Evolutionary conservation across 2,113 vertebrate species (phyloP).

Genomic region (Tragelaphus strepsiceros): DNA sequence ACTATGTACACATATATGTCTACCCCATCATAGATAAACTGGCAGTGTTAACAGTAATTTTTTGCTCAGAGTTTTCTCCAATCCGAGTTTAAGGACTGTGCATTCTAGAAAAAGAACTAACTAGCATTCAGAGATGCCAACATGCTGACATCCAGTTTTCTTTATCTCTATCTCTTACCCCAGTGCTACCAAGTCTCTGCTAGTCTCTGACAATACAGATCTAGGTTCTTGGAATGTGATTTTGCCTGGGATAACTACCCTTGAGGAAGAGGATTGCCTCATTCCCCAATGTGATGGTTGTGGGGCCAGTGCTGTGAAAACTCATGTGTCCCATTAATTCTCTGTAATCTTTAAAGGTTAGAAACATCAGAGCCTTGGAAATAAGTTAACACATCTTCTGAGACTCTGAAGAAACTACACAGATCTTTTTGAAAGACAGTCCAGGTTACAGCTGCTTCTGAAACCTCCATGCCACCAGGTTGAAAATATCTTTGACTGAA

Average conservation of each 20-base stretch:
- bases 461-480: not conserved
- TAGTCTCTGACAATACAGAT: not conserved
- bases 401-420: not conserved
- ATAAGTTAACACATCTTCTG: constrained; percentile 10
- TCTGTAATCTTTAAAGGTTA: constrained; percentile 12
- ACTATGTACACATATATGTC: not conserved
- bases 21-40: not conserved
- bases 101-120: not conserved
- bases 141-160: not conserved
- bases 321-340: not conserved
- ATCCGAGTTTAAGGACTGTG: not conserved
- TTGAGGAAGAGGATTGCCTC: not conserved
- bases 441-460: not conserved
- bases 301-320: not conserved
- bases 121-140: not conserved
- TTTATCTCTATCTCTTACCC: not conserved
- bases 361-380: constrained; percentile 20
- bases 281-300: not conserved
- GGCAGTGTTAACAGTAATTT: not conserved
- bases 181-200: not conserved
- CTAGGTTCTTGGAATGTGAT: not conserved
- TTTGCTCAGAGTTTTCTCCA: not conserved
- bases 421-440: not conserved
- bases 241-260: not conserved
- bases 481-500: not conserved